Percentiles rank a stretch among this genome's conserved stretches.
These are phyloP conservation scores for Corbicula japonica DNA, from an alignment of 2,888 invertebrate species.

Conservation along the genomic window DNA sequence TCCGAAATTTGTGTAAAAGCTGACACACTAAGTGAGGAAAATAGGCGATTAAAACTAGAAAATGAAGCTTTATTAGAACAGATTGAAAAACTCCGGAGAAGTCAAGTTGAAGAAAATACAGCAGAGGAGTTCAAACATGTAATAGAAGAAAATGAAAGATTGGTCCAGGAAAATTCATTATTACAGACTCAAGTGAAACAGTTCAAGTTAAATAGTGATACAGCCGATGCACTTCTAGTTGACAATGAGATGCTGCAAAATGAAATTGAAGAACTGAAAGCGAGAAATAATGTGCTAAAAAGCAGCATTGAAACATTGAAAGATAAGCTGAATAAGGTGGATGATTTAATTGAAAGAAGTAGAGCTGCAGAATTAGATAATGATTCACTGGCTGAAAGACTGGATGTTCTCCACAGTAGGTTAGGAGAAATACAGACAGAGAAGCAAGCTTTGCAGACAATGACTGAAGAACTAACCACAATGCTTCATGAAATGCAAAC, in stretches of 20 bases:
- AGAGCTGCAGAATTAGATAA: slow-evolving; percentile 33
- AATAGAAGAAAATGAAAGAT: slow-evolving; percentile 5
- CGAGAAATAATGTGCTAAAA: slow-evolving; percentile 37
- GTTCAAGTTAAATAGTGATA: slow-evolving; percentile 3
- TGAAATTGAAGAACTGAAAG: slow-evolving; percentile 24
- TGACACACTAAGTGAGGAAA: slow-evolving; percentile 1
- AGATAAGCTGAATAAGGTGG: slow-evolving; percentile 44
- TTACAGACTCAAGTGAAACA: slow-evolving; percentile 11
- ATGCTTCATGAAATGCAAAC: slow-evolving; percentile 67
- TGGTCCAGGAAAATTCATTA: slow-evolving; percentile 6
- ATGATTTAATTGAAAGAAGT: slow-evolving; percentile 44
- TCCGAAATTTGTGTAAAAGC: not conserved
- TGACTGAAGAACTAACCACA: slow-evolving; percentile 54
- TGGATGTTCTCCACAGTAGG: slow-evolving; percentile 17
- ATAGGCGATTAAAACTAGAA: slow-evolving; percentile 16
- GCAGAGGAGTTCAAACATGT: not conserved
- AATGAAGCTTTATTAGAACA: slow-evolving; percentile 16
- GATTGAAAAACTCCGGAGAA: slow-evolving; percentile 1
- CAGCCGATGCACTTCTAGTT: slow-evolving; percentile 7
- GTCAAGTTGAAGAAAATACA: slow-evolving; percentile 9
- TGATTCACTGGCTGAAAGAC: slow-evolving; percentile 27
- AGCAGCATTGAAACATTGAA: slow-evolving; percentile 22
- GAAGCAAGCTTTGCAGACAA: slow-evolving; percentile 44
- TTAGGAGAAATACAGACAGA: slow-evolving; percentile 46
- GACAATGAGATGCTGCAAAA: slow-evolving; percentile 19